These are phyloP conservation scores for Serripes groenlandicus DNA, from an alignment of 2,888 invertebrate genomes.

Conservation along the genomic window DNA sequence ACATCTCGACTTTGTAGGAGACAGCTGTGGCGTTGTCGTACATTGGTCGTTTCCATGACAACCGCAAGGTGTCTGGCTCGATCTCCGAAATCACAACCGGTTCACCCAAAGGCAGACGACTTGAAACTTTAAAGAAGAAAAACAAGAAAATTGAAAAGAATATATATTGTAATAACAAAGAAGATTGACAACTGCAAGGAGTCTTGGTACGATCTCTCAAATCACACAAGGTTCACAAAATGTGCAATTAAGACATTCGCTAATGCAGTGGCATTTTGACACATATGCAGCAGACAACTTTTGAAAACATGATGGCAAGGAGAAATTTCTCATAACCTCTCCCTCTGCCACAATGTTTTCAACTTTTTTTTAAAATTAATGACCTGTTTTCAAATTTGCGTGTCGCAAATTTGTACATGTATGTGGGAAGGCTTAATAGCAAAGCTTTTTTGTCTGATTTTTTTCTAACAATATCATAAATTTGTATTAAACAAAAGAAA, in stretches of 20 bases:
- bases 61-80: constrained; percentile 73
- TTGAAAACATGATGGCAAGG: not conserved
- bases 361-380: not conserved
- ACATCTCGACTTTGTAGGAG: constrained; percentile 79
- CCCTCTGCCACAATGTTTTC: not conserved
- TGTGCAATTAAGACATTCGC: too few relatives aligned
- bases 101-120: constrained; percentile 33
- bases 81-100: constrained; percentile 65
- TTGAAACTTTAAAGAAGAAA: constrained; percentile 9
- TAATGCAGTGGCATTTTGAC: too few relatives aligned
- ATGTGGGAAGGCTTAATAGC: too few relatives aligned
- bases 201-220: too few relatives aligned
- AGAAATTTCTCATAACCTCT: not conserved
- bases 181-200: too few relatives aligned
- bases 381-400: not conserved
- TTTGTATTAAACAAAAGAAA: too few relatives aligned
- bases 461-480: too few relatives aligned
- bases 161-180: not conserved
- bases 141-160: not conserved
- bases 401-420: too few relatives aligned
- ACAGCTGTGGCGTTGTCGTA: constrained; percentile 68
- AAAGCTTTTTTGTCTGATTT: too few relatives aligned
- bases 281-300: not conserved
- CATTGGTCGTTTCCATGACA: constrained; percentile 80
- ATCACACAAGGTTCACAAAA: too few relatives aligned